These are phyloP conservation scores for Ligdia adustata DNA, from an alignment of 2,888 invertebrate species.

Conservation along the genomic window DNA sequence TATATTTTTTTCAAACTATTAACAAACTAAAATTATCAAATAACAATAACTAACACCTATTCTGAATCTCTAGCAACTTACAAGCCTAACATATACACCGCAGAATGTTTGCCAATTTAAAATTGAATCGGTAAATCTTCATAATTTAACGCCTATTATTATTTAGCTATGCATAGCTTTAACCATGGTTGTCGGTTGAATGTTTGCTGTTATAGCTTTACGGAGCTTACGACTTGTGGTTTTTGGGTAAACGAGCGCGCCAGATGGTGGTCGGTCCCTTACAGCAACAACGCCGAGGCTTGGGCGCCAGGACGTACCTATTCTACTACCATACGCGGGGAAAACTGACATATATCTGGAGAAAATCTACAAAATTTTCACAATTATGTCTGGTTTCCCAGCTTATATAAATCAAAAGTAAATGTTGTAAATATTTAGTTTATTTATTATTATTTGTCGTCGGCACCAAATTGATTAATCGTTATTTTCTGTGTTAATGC, in stretches of 20 bases:
- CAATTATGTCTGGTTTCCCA: slow-evolving; percentile 11
- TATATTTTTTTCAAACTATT: slow-evolving; percentile 15
- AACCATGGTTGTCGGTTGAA: slow-evolving; percentile 21
- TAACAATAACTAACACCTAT: slow-evolving; percentile 10
- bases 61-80: slow-evolving; percentile 10
- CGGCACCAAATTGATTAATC: slow-evolving; percentile 15
- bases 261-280: slow-evolving; percentile 61
- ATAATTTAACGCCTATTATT: slow-evolving; percentile 13
- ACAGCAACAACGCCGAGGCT: slow-evolving; percentile 53
- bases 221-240: slow-evolving; percentile 34
- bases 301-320: slow-evolving; percentile 68
- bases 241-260: slow-evolving; percentile 52
- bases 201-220: slow-evolving; percentile 17
- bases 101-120: not conserved
- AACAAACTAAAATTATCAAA: slow-evolving; percentile 7
- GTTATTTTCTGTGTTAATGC: slow-evolving; percentile 23
- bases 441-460: no score
- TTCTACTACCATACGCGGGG: not conserved
- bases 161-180: slow-evolving; percentile 2
- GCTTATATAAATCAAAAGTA: no score
- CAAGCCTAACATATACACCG: slow-evolving; percentile 5
- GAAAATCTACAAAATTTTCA: no score
- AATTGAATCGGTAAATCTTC: not conserved
- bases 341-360: slow-evolving; percentile 11
- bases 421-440: no score